Evolutionary conservation across 2,113 vertebrate species (phyloP).

Genomic region (Dromiciops gliroides): DNA sequence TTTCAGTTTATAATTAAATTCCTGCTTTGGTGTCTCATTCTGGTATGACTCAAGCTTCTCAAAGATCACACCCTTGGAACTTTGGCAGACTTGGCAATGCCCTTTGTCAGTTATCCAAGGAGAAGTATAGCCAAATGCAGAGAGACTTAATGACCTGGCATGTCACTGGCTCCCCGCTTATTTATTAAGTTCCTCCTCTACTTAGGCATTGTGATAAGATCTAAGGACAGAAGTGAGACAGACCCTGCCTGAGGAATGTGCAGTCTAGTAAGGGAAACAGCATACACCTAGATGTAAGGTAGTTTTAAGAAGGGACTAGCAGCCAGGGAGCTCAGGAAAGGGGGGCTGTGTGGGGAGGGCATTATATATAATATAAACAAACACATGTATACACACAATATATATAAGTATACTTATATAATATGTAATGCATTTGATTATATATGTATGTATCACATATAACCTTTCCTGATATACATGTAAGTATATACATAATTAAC

Average conservation of each 20-base stretch:
- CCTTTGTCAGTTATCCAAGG: background rate
- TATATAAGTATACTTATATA: too few relatives aligned
- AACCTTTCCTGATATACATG: background rate
- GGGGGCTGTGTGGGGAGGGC: too few relatives aligned
- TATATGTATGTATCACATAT: background rate
- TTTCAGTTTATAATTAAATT: background rate
- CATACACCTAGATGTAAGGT: background rate
- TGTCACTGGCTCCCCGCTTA: background rate
- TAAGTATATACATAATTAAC: background rate
- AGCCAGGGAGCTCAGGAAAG: background rate
- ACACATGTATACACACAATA: too few relatives aligned
- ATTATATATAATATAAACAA: too few relatives aligned
- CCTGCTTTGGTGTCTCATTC: background rate
- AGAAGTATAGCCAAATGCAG: background rate
- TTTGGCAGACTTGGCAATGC: background rate
- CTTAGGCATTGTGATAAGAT: background rate
- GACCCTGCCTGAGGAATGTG: background rate
- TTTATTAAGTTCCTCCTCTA: background rate
- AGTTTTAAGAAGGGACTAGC: background rate
- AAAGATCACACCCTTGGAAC: background rate
- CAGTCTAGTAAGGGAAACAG: background rate
- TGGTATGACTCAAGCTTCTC: background rate
- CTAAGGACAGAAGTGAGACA: too few relatives aligned
- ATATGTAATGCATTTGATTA: too few relatives aligned
- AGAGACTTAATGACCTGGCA: background rate